Evolutionary conservation across 2,797 vertebrate species (phyloP).

Genomic region (Artibeus jamaicensis): DNA sequence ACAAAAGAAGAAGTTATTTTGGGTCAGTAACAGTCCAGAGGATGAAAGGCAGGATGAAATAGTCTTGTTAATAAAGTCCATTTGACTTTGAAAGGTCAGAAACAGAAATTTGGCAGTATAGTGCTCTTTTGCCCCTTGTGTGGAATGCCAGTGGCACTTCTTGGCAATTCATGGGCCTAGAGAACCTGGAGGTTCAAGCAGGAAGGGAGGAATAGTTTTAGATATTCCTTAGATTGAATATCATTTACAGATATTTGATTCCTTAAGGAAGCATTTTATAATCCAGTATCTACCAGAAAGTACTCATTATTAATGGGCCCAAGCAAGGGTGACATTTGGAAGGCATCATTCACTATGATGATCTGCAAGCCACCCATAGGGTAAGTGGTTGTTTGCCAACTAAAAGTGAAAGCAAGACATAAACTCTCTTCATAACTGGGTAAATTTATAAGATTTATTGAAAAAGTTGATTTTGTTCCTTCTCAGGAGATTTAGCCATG

Average conservation of each 20-base stretch:
- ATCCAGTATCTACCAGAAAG: conserved; percentile 32
- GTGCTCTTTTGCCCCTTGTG: conserved; percentile 49
- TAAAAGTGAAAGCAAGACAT: background rate
- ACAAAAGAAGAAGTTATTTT: background rate
- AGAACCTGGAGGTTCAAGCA: conserved; percentile 58
- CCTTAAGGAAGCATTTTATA: conserved; percentile 65
- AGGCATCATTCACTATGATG: conserved; percentile 33
- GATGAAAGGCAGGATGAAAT: background rate
- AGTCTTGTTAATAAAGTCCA: background rate
- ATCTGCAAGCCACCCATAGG: background rate
- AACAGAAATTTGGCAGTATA: background rate
- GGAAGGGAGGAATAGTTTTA: conserved; percentile 50
- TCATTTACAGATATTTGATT: conserved; percentile 59
- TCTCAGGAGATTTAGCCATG: background rate
- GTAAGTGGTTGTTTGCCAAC: background rate
- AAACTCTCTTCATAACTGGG: conserved; percentile 7
- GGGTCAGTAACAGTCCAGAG: background rate
- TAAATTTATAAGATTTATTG: conserved; percentile 10
- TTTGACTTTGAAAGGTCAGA: background rate
- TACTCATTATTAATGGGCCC: conserved; percentile 33
- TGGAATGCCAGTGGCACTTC: conserved; percentile 75
- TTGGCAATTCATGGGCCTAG: conserved; percentile 70
- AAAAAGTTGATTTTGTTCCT: background rate
- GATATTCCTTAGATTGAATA: conserved; percentile 65
- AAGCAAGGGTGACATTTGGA: conserved; percentile 16